These are phyloP conservation scores for Sebastes aleutianus DNA, from an alignment of 2,797 vertebrate species.

Conservation along the genomic window DNA sequence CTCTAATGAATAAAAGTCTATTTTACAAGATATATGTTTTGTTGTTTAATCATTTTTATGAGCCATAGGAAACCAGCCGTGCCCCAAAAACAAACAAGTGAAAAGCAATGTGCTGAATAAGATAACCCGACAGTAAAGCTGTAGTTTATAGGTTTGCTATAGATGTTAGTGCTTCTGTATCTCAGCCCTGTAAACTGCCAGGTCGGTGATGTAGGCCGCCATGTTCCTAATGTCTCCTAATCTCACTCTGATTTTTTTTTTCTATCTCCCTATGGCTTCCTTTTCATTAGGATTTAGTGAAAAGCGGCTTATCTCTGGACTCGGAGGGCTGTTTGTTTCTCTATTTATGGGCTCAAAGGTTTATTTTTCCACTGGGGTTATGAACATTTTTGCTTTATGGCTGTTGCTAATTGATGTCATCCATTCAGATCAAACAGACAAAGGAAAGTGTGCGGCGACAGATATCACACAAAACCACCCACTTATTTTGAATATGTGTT, in stretches of 20 bases:
- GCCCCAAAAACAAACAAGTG: neutral
- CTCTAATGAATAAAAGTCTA: neutral
- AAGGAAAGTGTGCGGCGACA: neutral
- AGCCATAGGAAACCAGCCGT: neutral
- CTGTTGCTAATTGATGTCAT: neutral
- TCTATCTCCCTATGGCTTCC: conserved; percentile 27
- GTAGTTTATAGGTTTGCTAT: neutral
- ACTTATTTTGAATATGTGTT: neutral
- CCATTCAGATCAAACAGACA: neutral
- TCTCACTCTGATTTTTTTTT: conserved; percentile 18
- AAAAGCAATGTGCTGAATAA: neutral
- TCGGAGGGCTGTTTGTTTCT: conserved; percentile 47
- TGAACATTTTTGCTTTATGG: conserved; percentile 3
- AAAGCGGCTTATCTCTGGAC: conserved; percentile 74
- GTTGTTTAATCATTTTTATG: neutral
- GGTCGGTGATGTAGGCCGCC: conserved; percentile 40
- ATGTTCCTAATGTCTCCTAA: conserved; percentile 42
- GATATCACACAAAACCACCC: neutral
- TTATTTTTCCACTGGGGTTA: conserved; percentile 12
- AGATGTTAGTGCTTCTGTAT: neutral
- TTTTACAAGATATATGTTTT: neutral
- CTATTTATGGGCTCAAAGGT: conserved; percentile 43
- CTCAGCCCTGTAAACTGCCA: conserved; percentile 7
- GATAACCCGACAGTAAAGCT: neutral
- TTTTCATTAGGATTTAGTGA: conserved; percentile 67